phyloP scores from a whole-genome alignment of 2,888 invertebrate genomes.

The Reticulitermes lucifugus region DNA sequence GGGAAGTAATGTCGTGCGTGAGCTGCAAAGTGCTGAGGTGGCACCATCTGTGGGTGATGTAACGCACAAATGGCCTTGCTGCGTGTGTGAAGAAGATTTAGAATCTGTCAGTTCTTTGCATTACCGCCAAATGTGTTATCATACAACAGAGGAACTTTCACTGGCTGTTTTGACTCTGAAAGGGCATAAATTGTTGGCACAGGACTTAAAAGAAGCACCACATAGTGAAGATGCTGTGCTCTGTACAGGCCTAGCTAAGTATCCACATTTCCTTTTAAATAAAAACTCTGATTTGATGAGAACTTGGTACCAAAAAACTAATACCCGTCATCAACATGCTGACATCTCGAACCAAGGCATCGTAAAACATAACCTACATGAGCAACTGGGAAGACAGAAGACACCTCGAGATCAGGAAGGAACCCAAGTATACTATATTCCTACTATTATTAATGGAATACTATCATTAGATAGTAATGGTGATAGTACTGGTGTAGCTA shows the following conservation, averaged over 20 bases:
- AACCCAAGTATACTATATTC: too few relatives aligned
- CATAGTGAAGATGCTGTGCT: background rate
- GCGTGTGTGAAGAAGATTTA: conserved; percentile 23
- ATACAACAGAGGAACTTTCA: conserved; percentile 52
- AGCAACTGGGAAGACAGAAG: too few relatives aligned
- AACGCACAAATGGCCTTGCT: conserved; percentile 20
- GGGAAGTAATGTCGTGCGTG: conserved; percentile 65
- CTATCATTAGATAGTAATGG: too few relatives aligned
- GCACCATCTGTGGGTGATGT: conserved; percentile 23
- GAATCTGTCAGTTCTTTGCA: conserved; percentile 36
- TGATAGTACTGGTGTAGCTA: too few relatives aligned
- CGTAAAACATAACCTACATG: too few relatives aligned
- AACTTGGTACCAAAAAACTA: too few relatives aligned
- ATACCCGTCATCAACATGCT: too few relatives aligned
- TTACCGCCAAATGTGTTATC: conserved; percentile 51
- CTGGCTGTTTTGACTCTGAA: conserved; percentile 46
- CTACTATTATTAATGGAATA: too few relatives aligned
- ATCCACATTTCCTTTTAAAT: conserved; percentile 15
- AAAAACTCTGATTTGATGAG: background rate
- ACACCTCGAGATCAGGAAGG: too few relatives aligned
- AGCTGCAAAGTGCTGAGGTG: background rate
- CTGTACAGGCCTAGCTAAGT: background rate
- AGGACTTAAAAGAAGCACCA: background rate
- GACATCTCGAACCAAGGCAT: too few relatives aligned
- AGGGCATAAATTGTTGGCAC: conserved; percentile 29